Evolutionary conservation across 2,888 invertebrate species (phyloP).

Genomic region (Xestoiulus laeticollis): DNA sequence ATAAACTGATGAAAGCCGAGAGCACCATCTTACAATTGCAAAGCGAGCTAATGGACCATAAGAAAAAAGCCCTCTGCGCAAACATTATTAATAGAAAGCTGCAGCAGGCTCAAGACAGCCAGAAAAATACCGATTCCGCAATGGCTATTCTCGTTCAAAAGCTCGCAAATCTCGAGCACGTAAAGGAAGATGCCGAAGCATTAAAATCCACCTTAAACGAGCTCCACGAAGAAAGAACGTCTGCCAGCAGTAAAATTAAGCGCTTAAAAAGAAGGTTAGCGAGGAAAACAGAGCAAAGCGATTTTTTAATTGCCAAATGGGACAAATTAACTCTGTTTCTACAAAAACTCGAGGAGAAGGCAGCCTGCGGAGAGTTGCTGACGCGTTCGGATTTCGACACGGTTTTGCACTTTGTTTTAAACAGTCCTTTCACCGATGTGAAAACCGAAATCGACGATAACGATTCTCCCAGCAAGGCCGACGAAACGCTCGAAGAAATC

Average conservation of each 20-base stretch:
- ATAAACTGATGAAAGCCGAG: not conserved
- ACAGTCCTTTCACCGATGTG: not conserved
- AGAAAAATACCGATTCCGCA: not conserved
- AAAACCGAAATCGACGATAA: not conserved
- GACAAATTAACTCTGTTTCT: not conserved
- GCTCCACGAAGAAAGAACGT: not conserved
- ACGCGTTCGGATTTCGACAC: conserved; percentile 27
- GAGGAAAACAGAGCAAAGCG: not conserved
- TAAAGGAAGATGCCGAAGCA: not conserved
- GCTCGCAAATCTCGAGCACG: not conserved
- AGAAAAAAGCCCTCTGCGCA: not conserved
- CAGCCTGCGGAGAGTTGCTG: not conserved
- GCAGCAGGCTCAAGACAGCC: not conserved
- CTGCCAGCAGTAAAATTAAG: not conserved
- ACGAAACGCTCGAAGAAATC: not conserved
- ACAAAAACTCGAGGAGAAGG: not conserved
- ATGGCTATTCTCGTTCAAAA: not conserved
- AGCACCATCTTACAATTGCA: not conserved
- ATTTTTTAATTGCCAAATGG: not conserved
- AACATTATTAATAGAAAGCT: not conserved
- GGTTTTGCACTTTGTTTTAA: not conserved
- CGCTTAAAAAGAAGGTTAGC: not conserved
- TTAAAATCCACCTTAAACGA: not conserved
- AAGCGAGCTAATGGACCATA: not conserved
- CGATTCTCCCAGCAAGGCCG: not conserved